Percentiles rank a stretch among this genome's conserved stretches.
phyloP scores from a whole-genome alignment of 2,797 vertebrate species.

The Chaetodon trifasciatus region DNA sequence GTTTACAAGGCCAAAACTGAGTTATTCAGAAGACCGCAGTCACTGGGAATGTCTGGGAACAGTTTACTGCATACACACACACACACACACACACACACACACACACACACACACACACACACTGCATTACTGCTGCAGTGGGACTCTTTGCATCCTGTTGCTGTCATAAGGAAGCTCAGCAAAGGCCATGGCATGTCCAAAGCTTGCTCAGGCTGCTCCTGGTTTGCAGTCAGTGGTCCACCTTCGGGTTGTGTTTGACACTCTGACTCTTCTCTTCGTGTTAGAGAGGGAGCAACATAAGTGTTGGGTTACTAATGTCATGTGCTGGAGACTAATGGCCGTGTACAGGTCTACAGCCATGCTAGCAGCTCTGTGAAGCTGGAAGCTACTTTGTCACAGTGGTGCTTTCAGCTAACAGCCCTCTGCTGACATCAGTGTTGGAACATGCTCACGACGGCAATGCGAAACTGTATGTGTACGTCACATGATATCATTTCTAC shows the following conservation, averaged over 20 bases:
- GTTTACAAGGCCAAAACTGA: conserved; percentile 8
- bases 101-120: neutral
- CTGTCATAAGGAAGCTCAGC: neutral
- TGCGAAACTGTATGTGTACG: too few species aligned
- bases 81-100: neutral
- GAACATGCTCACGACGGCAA: too few species aligned
- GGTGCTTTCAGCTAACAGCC: neutral
- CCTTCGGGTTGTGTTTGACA: too few species aligned
- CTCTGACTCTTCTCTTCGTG: too few species aligned
- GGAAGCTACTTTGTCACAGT: neutral
- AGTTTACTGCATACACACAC: neutral
- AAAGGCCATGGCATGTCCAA: neutral
- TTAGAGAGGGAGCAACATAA: neutral
- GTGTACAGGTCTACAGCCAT: too few species aligned
- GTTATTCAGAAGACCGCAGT: conserved; percentile 35
- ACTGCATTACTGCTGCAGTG: conserved; percentile 38
- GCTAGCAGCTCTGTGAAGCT: too few species aligned
- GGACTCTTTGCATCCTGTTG: conserved; percentile 15
- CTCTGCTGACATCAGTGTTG: too few species aligned
- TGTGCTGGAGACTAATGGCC: neutral
- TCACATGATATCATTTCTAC: too few species aligned
- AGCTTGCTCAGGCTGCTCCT: neutral
- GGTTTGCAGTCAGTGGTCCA: too few species aligned
- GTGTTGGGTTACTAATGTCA: neutral
- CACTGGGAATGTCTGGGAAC: neutral